phyloP scores from a whole-genome alignment of 2,888 invertebrate species.

The Drosophila demipolita region DNA sequence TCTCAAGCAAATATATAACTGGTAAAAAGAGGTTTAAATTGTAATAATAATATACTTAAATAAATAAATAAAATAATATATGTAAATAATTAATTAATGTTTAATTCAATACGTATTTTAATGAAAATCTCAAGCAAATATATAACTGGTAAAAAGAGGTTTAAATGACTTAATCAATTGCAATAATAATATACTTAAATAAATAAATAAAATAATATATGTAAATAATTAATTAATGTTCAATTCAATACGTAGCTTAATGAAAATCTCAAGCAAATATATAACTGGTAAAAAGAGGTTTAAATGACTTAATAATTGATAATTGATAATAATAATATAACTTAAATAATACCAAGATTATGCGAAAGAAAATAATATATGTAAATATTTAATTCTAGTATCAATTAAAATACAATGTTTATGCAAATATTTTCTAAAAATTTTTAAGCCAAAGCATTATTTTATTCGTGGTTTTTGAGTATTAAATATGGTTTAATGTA shows the following conservation, averaged over 20 bases:
- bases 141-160: background rate
- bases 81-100: too few relatives aligned
- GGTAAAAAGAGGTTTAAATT: background rate
- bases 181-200: too few relatives aligned
- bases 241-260: background rate
- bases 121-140: background rate
- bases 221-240: too few relatives aligned
- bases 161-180: background rate
- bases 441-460: background rate
- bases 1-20: background rate
- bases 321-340: background rate
- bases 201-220: too few relatives aligned
- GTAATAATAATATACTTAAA: too few relatives aligned
- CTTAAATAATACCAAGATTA: background rate
- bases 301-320: background rate
- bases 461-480: background rate
- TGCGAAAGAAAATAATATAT: background rate
- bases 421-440: background rate
- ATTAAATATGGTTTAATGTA: background rate
- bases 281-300: background rate
- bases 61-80: too few relatives aligned
- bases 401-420: background rate
- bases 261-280: background rate
- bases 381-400: background rate
- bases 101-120: background rate